Percentiles rank a stretch among this genome's conserved stretches.
Conservation (phyloP, 2,888 invertebrate genomes). For the Tenthredo mesomela region DNA sequence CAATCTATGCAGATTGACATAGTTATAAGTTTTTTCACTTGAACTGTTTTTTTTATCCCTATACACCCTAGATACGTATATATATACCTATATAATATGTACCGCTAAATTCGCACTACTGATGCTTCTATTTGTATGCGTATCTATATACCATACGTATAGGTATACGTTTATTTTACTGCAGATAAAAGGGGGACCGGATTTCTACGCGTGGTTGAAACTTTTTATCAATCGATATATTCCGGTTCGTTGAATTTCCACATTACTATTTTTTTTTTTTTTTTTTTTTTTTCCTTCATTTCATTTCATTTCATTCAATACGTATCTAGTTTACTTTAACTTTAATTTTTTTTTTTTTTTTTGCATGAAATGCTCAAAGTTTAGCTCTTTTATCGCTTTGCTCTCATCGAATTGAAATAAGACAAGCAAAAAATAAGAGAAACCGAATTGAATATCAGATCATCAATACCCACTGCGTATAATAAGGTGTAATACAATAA, state of each 20-base stretch:
- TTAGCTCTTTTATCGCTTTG: not conserved
- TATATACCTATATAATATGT: not conserved
- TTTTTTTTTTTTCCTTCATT: not conserved
- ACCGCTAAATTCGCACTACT: not conserved
- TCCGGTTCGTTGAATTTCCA: not conserved
- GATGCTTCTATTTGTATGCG: not conserved
- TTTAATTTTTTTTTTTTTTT: not conserved
- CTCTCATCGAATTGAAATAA: not conserved
- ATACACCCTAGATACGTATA: not conserved
- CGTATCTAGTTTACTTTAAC: not conserved
- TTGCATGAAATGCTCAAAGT: not conserved
- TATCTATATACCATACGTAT: not conserved
- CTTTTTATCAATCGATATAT: not conserved
- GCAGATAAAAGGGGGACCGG: not conserved
- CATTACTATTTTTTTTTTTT: not conserved
- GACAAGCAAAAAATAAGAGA: not conserved
- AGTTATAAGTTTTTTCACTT: slow-evolving; percentile 44
- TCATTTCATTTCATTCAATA: not conserved
- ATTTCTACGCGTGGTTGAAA: not conserved
- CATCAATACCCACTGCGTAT: not conserved
- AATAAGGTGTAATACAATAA: slow-evolving; percentile 28
- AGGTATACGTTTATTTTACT: not conserved
- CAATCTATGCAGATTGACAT: slow-evolving; percentile 42
- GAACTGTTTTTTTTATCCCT: not conserved
- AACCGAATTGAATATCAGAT: slow-evolving; percentile 12